A percentile compares a stretch with the other conserved stretches of the same genome.
These are phyloP conservation scores for Halocaridina rubra DNA, from an alignment of 2,888 invertebrate genomes.

Conservation along the genomic window DNA sequence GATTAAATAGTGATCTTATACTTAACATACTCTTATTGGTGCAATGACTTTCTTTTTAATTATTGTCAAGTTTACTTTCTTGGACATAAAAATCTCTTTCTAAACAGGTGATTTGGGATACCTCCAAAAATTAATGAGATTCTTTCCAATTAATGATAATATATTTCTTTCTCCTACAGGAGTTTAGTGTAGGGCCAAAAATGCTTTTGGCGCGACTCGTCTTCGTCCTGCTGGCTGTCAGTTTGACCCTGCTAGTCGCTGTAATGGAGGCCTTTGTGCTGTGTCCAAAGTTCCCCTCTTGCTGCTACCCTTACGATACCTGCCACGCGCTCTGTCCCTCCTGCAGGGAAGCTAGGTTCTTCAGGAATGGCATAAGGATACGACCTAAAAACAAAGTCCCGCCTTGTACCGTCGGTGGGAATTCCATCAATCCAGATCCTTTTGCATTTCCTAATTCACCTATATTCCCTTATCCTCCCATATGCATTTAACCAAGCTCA, in stretches of 20 bases:
- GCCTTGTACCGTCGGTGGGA: neutral
- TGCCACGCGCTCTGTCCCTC: slow-evolving; percentile 44
- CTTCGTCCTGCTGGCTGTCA: neutral
- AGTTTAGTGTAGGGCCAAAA: neutral
- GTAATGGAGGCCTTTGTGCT: slow-evolving; percentile 19
- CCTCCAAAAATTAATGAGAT: neutral
- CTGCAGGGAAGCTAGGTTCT: slow-evolving; percentile 33
- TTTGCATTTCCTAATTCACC: slow-evolving; percentile 16
- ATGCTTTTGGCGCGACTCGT: neutral
- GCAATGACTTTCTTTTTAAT: too few relatives aligned
- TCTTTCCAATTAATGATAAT: neutral
- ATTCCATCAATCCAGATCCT: slow-evolving; percentile 30
- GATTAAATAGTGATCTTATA: too few relatives aligned
- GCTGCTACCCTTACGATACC: slow-evolving; percentile 38
- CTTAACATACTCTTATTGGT: too few relatives aligned
- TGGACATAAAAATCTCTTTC: too few relatives aligned
- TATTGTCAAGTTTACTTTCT: too few relatives aligned
- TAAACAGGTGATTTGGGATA: too few relatives aligned
- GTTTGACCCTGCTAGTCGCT: neutral
- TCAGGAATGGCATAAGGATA: slow-evolving; percentile 5
- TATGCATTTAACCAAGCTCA: neutral
- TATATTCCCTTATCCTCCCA: slow-evolving; percentile 26
- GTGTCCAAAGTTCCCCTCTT: slow-evolving; percentile 32
- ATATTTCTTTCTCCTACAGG: neutral
- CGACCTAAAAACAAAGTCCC: slow-evolving; percentile 18